These are phyloP conservation scores for Synergus umbraculus DNA, from an alignment of 2,888 invertebrate genomes.

Conservation along the genomic window DNA sequence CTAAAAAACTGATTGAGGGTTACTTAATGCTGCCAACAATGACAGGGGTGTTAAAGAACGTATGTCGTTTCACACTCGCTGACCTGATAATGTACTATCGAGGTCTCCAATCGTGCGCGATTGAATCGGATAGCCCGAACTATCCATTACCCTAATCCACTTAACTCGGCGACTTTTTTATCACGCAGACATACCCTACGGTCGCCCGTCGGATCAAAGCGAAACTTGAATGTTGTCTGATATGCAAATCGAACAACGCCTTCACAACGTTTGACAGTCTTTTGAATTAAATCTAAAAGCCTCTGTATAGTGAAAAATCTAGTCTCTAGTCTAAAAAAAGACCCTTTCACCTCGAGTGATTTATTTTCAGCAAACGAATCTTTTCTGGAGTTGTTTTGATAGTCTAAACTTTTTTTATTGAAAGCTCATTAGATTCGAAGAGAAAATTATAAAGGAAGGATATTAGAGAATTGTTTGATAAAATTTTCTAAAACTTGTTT, in stretches of 20 bases:
- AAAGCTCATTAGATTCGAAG: neutral
- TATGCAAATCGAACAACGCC: slow-evolving; percentile 56
- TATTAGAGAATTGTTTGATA: neutral
- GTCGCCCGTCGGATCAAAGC: slow-evolving; percentile 48
- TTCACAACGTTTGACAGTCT: slow-evolving; percentile 45
- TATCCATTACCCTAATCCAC: slow-evolving; percentile 74
- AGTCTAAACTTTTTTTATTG: neutral
- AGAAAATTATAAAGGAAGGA: neutral
- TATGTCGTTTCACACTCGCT: slow-evolving; percentile 54
- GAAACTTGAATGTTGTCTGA: slow-evolving; percentile 43
- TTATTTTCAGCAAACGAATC: neutral
- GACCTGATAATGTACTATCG: slow-evolving; percentile 50
- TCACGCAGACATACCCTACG: slow-evolving; percentile 59
- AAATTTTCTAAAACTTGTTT: neutral
- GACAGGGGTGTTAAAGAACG: slow-evolving; percentile 48
- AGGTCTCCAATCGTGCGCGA: slow-evolving; percentile 58
- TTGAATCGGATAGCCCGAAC: slow-evolving; percentile 62
- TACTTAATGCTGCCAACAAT: neutral
- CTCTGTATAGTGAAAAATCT: neutral
- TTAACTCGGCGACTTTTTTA: slow-evolving; percentile 66
- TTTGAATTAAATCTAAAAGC: slow-evolving; percentile 25
- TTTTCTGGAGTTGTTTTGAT: neutral
- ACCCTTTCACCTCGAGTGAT: neutral
- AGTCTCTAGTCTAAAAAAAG: neutral
- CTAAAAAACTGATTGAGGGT: slow-evolving; percentile 14